A percentile compares a stretch with the other conserved stretches of the same genome.
Conservation (phyloP, 35 echinoderm and acorn worm genomes). For the Ophiothrix spiculata region DNA sequence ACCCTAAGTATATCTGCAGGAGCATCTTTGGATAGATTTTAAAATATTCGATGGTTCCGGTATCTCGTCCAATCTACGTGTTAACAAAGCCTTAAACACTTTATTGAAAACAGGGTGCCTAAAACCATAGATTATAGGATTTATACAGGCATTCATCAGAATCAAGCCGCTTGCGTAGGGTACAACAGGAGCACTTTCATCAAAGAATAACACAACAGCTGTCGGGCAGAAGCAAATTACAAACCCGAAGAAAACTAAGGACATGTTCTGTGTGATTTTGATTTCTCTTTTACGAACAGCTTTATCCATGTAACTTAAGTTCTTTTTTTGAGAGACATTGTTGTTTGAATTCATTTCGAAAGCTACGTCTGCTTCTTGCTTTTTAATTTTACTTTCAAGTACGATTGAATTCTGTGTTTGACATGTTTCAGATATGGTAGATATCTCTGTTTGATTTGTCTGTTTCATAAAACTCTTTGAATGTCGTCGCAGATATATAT, state of each 20-base stretch:
- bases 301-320: no score
- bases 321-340: no score
- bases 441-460: neutral
- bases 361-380: no score
- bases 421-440: no score
- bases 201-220: constrained; percentile 43
- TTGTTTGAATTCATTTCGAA: no score
- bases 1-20: no score
- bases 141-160: constrained; percentile 65
- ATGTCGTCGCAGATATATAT: neutral
- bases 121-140: constrained; percentile 76
- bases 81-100: constrained; percentile 45
- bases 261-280: constrained; percentile 71
- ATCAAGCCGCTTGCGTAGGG: constrained; percentile 39
- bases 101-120: constrained; percentile 80
- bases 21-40: no score
- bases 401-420: no score
- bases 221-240: constrained; percentile 46
- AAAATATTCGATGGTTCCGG: neutral
- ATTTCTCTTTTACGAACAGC: no score
- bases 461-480: no score
- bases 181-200: constrained; percentile 28
- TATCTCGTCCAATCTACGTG: neutral
- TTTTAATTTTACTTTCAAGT: no score
- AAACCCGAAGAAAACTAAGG: no score